These are phyloP conservation scores for Scaptomyza montana DNA, from an alignment of 1,140 invertebrate species.

Conservation along the genomic window DNA sequence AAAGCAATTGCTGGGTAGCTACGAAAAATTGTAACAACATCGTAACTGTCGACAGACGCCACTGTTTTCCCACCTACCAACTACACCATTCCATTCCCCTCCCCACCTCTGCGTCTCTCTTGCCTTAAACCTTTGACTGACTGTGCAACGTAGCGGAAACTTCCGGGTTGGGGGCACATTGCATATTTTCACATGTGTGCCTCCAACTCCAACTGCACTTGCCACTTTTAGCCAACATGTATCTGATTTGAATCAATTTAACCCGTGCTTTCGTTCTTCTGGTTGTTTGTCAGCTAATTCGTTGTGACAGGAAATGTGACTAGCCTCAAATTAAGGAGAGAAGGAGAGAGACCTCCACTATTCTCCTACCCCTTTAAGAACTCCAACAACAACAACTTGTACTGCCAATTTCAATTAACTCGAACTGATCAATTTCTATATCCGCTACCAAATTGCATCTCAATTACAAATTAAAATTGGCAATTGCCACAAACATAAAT, in stretches of 20 bases:
- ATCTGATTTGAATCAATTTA: conserved; percentile 37
- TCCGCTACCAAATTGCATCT: conserved; percentile 13
- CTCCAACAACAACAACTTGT: background rate
- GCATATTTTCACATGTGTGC: conserved; percentile 50
- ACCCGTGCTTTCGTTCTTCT: conserved; percentile 40
- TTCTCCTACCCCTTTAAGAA: background rate
- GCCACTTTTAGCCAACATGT: conserved; percentile 20
- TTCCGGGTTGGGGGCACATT: conserved; percentile 44
- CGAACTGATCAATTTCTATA: conserved; percentile 29
- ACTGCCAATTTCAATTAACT: conserved; percentile 38
- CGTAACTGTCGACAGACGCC: conserved; percentile 53
- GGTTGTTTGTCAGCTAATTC: conserved; percentile 23
- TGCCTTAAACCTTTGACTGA: background rate
- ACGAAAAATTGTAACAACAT: conserved; percentile 58
- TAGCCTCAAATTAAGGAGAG: conserved; percentile 33
- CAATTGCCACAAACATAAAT: conserved; percentile 18
- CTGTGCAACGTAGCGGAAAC: conserved; percentile 54
- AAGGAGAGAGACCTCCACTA: background rate
- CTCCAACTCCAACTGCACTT: background rate
- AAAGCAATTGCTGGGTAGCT: conserved; percentile 38
- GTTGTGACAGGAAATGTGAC: conserved; percentile 44
- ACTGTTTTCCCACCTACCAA: conserved; percentile 34
- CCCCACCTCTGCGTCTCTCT: background rate
- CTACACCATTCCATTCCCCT: background rate
- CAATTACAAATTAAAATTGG: conserved; percentile 54